These are phyloP conservation scores for Amiota minor DNA, from an alignment of 2,888 invertebrate species.

Conservation along the genomic window DNA sequence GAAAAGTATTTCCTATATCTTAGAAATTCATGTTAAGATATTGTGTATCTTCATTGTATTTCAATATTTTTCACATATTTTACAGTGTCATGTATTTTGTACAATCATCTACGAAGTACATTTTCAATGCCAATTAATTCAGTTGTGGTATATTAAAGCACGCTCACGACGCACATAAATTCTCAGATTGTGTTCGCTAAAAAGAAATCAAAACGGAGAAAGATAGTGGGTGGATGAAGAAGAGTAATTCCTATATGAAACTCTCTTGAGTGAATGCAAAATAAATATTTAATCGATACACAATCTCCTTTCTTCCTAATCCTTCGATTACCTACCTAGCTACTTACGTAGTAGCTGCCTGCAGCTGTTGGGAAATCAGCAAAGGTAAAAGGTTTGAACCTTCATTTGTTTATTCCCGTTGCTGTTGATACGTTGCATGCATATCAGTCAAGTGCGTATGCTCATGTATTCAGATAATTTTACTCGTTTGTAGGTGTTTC, in stretches of 20 bases:
- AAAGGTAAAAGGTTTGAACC: constrained; percentile 17
- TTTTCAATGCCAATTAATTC: constrained; percentile 58
- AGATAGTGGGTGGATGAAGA: constrained; percentile 21
- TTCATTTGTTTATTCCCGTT: neutral
- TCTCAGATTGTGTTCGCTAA: constrained; percentile 46
- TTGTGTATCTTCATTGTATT: too few species aligned
- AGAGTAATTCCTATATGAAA: constrained; percentile 39
- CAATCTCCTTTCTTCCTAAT: neutral
- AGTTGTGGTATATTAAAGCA: constrained; percentile 66
- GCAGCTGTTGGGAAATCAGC: constrained; percentile 44
- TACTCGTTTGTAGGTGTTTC: constrained; percentile 14
- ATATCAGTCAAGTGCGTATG: constrained; percentile 19
- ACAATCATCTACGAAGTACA: neutral
- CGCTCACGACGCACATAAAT: constrained; percentile 66
- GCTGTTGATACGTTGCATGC: constrained; percentile 13
- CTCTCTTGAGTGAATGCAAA: constrained; percentile 61
- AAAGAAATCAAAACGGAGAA: constrained; percentile 25
- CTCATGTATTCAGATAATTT: neutral
- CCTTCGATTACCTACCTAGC: constrained; percentile 43
- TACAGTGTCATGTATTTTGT: too few species aligned
- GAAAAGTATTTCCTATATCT: too few species aligned
- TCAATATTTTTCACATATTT: too few species aligned
- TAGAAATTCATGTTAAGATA: too few species aligned
- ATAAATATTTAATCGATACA: constrained; percentile 63
- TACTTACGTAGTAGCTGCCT: constrained; percentile 31